phyloP scores from a whole-genome alignment of 2,113 vertebrate species.

The Pygoscelis adeliae region DNA sequence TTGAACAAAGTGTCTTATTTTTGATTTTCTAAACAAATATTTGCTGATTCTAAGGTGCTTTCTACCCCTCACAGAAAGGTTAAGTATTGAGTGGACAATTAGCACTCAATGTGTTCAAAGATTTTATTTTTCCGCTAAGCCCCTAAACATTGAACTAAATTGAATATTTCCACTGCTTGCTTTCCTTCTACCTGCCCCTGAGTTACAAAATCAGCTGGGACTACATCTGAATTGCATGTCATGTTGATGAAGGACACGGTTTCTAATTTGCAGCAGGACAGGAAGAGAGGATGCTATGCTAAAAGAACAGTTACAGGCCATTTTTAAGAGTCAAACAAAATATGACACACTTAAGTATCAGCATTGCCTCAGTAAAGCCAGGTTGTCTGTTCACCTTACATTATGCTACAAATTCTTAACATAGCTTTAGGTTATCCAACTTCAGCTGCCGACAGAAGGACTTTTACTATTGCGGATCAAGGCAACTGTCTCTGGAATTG shows the following conservation, averaged over 20 bases:
- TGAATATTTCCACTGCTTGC: neutral
- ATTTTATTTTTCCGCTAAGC: neutral
- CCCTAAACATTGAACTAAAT: neutral
- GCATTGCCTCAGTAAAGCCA: constrained; percentile 40
- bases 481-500: constrained; percentile 65
- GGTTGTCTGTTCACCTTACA: constrained; percentile 69
- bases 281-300: neutral
- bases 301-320: constrained; percentile 61
- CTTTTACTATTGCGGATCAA: constrained; percentile 59
- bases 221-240: neutral
- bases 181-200: neutral
- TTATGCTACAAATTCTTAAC: neutral
- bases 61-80: neutral
- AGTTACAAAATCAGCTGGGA: neutral
- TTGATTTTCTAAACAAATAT: neutral
- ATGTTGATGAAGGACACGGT: neutral
- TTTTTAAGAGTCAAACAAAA: constrained; percentile 61
- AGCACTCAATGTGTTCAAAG: neutral
- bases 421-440: constrained; percentile 52
- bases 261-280: neutral
- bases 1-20: neutral
- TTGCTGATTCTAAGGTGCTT: neutral
- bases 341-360: constrained; percentile 13
- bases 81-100: neutral
- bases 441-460: constrained; percentile 64